These are phyloP conservation scores for Drosophila dunni DNA, from an alignment of 1,140 invertebrate species.

Conservation along the genomic window DNA sequence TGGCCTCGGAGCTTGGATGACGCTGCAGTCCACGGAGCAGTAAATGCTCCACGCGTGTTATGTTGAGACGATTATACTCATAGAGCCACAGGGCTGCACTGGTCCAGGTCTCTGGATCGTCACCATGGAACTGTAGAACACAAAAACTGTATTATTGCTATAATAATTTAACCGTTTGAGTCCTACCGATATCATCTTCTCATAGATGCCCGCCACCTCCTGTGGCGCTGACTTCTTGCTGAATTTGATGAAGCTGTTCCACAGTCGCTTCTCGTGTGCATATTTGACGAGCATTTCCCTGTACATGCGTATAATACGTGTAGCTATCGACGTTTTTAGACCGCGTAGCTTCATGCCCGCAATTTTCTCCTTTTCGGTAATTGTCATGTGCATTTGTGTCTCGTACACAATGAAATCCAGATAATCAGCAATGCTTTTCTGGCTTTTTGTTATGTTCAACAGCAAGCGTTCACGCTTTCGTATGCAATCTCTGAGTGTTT, in stretches of 20 bases:
- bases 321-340: slow-evolving; percentile 60
- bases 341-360: slow-evolving; percentile 51
- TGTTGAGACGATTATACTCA: slow-evolving; percentile 62
- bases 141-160: not conserved
- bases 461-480: slow-evolving; percentile 60
- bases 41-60: slow-evolving; percentile 65
- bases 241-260: slow-evolving; percentile 74
- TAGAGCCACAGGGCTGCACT: slow-evolving; percentile 74
- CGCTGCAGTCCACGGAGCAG: slow-evolving; percentile 72
- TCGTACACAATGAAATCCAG: slow-evolving; percentile 77
- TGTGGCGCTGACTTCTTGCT: slow-evolving; percentile 65
- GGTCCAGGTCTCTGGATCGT: slow-evolving; percentile 63
- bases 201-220: slow-evolving; percentile 77
- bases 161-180: not conserved
- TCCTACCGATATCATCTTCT: slow-evolving; percentile 78
- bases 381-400: slow-evolving; percentile 65
- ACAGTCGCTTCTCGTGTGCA: slow-evolving; percentile 64
- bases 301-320: slow-evolving; percentile 70
- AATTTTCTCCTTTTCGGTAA: slow-evolving; percentile 68
- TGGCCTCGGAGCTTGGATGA: slow-evolving; percentile 58
- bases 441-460: slow-evolving; percentile 64
- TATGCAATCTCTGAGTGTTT: slow-evolving; percentile 60
- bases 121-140: slow-evolving; percentile 68
- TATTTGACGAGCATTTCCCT: slow-evolving; percentile 67
- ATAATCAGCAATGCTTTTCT: slow-evolving; percentile 59